Conservation (phyloP, 2,888 invertebrate species). For the Steinernema scapterisci region DNA sequence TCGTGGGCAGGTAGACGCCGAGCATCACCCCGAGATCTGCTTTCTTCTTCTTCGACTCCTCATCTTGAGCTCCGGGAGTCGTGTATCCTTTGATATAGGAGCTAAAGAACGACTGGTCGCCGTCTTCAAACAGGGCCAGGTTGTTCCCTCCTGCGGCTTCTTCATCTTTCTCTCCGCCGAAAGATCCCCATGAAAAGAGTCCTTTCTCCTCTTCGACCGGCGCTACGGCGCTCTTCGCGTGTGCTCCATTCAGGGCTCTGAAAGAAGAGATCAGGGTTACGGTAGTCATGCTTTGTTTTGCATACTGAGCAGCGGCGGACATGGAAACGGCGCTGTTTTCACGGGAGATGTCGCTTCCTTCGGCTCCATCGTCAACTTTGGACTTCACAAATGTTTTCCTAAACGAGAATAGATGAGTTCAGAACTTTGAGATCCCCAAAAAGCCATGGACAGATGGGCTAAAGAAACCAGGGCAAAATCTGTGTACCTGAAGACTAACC, state of each 20-base stretch:
- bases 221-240: background rate
- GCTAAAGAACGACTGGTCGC: slow-evolving; percentile 48
- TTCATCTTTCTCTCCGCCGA: background rate
- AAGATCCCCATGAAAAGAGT: slow-evolving; percentile 6
- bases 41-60: slow-evolving; percentile 66
- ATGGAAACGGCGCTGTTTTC: slow-evolving; percentile 5
- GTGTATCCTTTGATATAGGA: slow-evolving; percentile 62
- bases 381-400: slow-evolving; percentile 24
- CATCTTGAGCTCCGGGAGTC: slow-evolving; percentile 65
- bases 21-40: slow-evolving; percentile 96
- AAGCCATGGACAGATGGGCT: background rate
- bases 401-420: too few relatives aligned
- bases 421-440: background rate
- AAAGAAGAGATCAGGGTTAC: background rate
- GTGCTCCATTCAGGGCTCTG: slow-evolving; percentile 16
- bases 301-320: slow-evolving; percentile 15
- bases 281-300: background rate
- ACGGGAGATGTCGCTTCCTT: slow-evolving; percentile 16
- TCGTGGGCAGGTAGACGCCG: slow-evolving; percentile 96
- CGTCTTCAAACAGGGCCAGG: slow-evolving; percentile 64
- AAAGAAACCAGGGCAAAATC: background rate
- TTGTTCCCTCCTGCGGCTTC: slow-evolving; percentile 31
- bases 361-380: slow-evolving; percentile 20
- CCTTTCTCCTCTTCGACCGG: background rate
- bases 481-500: background rate